Evolutionary conservation across 2,113 vertebrate genomes (phyloP), one percentile per base, ranked within the genome.

Genomic region (Neolamprologus caudopunctatus): DNA sequence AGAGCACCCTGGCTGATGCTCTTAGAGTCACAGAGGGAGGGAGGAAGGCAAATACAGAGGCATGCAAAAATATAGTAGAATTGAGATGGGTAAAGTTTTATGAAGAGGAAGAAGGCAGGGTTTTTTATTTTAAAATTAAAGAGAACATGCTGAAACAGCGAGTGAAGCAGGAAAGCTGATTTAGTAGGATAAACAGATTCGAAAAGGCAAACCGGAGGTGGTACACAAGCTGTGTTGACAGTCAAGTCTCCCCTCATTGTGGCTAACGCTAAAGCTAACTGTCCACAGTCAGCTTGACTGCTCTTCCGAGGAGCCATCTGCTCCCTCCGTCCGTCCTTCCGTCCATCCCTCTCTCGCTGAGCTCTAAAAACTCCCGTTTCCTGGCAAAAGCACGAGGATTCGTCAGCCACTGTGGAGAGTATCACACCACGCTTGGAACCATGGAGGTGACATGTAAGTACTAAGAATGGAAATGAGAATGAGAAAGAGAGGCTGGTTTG

Each of bases 381-480:
- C 85, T 85, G 86, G 85, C 80, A 71, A 58, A 80, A 87, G 81
- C 80, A 83, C 55, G 17, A 88, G 87, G 87, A 92, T 89, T 90
- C 90, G 80, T 84, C 91, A 42, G 85, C 85, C 94, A 93, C 66
- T 92, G 93, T 94, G 93, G 93, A 94, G 92, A 96, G 91, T 21
- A 66, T 92, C 93, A 71, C 85, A 55, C 90, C 81, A 66, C 55
- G 13, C 88, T 92, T 84, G 86, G 91, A 94, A 93, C 89, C 89
- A 97, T 97, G 96, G 96, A 96, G 95, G 92, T 95, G 95, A 96
- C 94, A 95, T 95, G 96, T 97, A 95, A 96, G 96, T 96, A 97
- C 86, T 24, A 63, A 80, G 63, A 75, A 51, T 37, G 16, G 14
- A 54, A 50, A 89, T 9, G 42, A 75, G 14, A 37, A 66, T 21